phyloP scores from a whole-genome alignment of 2,113 vertebrate species.

The Peromyscus leucopus region DNA sequence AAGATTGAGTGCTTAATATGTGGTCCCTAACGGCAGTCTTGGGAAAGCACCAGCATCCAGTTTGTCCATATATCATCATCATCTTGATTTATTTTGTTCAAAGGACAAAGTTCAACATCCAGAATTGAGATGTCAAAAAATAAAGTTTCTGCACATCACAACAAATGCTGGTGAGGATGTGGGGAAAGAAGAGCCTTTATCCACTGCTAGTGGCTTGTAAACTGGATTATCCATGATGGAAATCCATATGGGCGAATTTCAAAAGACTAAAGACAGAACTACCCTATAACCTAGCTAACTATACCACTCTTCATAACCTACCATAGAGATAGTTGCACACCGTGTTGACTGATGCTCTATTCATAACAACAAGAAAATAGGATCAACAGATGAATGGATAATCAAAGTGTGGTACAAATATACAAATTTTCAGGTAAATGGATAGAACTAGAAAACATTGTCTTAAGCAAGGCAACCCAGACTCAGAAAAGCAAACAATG shows the following conservation, averaged over 20 bases:
- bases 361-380: background rate
- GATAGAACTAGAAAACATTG: background rate
- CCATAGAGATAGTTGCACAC: background rate
- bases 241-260: background rate
- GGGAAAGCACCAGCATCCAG: slow-evolving; percentile 37
- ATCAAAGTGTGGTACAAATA: background rate
- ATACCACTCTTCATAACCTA: background rate
- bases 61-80: slow-evolving; percentile 55
- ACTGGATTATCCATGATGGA: background rate
- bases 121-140: slow-evolving; percentile 76
- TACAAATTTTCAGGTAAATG: background rate
- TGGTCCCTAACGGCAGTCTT: slow-evolving; percentile 59
- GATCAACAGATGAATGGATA: background rate
- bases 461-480: background rate
- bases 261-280: background rate
- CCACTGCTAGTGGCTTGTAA: background rate
- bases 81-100: slow-evolving; percentile 74
- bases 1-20: slow-evolving; percentile 44
- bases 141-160: background rate
- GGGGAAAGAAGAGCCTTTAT: background rate
- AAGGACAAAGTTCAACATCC: slow-evolving; percentile 66
- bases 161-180: background rate
- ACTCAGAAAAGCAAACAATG: background rate
- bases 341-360: background rate
- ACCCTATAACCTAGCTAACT: background rate